Conservation (phyloP, 2,113 vertebrate species). For the Cariama cristata region DNA sequence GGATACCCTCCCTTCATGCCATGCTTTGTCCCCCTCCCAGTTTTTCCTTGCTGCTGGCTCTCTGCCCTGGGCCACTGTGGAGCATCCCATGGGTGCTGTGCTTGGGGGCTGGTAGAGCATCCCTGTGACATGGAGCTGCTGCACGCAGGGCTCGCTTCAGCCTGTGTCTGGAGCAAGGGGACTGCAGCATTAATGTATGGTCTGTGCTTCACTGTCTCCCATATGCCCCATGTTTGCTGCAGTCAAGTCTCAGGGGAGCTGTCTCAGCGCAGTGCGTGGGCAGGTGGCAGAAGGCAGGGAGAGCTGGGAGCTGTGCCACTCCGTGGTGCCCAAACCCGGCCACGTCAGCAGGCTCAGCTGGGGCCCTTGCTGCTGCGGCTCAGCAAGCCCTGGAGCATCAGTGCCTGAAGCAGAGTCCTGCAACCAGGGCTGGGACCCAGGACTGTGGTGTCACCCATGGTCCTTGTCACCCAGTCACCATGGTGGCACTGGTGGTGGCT, state of each 20-base stretch:
- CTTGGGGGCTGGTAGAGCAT: neutral
- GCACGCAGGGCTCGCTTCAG: neutral
- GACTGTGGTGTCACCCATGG: neutral
- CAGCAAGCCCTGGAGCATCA: neutral
- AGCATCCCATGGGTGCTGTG: neutral
- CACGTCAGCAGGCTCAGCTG: neutral
- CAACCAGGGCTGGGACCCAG: neutral
- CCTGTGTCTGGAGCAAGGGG: fast-evolving
- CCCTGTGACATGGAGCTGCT: neutral
- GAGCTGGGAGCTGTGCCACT: neutral
- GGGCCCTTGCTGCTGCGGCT: neutral
- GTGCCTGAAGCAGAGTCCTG: neutral
- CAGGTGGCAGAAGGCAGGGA: neutral
- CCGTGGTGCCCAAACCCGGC: neutral
- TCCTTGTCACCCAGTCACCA: neutral
- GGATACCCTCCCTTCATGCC: neutral
- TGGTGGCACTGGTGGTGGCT: neutral
- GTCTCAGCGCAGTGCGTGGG: neutral
- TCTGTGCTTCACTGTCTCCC: neutral
- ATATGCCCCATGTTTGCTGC: neutral
- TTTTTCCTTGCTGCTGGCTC: neutral
- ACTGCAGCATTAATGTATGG: neutral
- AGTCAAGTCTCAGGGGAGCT: neutral
- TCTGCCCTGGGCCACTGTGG: neutral
- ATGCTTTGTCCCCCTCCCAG: neutral